Conservation (phyloP, 2,113 vertebrate species). For the Phylloscopus trochilus region DNA sequence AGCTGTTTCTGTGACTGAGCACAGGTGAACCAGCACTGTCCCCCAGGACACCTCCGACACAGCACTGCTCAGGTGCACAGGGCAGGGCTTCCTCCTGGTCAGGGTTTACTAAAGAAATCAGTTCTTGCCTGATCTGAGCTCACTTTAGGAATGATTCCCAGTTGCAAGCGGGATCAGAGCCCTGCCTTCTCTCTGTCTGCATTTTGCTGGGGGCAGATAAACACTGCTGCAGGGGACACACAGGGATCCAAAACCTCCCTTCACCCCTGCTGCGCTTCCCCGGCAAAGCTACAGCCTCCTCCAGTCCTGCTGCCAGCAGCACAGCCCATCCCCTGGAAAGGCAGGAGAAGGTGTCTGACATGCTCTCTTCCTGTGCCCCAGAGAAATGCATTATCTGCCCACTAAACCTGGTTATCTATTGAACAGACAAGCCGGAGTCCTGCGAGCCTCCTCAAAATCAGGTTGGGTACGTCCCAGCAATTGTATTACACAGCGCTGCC, state of each 20-base stretch:
- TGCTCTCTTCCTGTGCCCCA: neutral
- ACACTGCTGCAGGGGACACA: fast-evolving
- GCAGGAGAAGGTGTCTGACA: neutral
- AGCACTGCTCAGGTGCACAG: neutral
- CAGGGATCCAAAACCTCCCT: neutral
- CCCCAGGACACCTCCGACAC: neutral
- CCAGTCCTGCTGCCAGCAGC: neutral
- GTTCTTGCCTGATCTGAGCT: neutral
- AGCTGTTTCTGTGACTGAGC: neutral
- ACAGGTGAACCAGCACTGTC: fast-evolving
- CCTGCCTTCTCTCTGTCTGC: neutral
- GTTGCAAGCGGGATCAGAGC: neutral
- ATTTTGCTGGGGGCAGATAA: neutral
- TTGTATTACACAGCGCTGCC: neutral
- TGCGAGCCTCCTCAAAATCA: slow-evolving; percentile 10
- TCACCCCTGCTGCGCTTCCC: neutral
- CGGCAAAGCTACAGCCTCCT: fast-evolving
- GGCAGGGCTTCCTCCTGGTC: neutral
- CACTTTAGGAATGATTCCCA: neutral
- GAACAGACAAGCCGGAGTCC: neutral
- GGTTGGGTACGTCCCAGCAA: neutral
- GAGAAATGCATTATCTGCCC: slow-evolving; percentile 22
- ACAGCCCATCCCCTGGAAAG: neutral
- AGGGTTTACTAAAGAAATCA: neutral
- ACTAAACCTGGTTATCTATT: slow-evolving; percentile 19